Percentiles rank a stretch among this genome's conserved stretches.
phyloP scores from a whole-genome alignment of 2,113 vertebrate species.

The Scomber colias region DNA sequence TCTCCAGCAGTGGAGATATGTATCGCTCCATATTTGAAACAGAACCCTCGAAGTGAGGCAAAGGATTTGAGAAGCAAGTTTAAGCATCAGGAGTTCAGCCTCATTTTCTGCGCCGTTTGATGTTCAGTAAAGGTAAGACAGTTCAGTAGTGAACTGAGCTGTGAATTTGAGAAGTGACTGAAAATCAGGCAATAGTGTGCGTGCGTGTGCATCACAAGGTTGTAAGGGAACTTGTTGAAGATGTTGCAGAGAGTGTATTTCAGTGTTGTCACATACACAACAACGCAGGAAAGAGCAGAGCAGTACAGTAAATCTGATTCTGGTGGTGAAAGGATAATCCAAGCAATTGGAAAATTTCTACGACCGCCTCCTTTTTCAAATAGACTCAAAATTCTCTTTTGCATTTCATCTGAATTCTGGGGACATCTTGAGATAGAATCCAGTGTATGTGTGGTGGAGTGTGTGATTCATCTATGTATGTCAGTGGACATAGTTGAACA shows the following conservation, averaged over 20 bases:
- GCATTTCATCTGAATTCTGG: background rate
- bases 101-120: conserved; percentile 46
- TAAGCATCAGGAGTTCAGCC: conserved; percentile 34
- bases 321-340: background rate
- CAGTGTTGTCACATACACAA: background rate
- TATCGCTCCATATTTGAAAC: conserved; percentile 70
- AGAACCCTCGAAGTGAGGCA: conserved; percentile 52
- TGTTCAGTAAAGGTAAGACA: conserved; percentile 19
- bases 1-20: conserved; percentile 63
- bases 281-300: background rate
- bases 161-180: background rate
- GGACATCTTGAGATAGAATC: conserved; percentile 19
- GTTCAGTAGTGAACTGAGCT: background rate
- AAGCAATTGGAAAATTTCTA: background rate
- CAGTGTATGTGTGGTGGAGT: background rate
- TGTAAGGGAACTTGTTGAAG: background rate
- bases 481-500: conserved; percentile 13
- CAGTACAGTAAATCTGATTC: background rate
- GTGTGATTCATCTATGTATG: background rate
- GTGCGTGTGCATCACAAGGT: background rate
- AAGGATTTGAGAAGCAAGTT: conserved; percentile 59
- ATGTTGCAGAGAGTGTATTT: background rate
- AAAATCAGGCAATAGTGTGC: conserved; percentile 13
- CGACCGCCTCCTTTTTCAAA: background rate
- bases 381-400: background rate